These are phyloP conservation scores for Luperina testacea DNA, from an alignment of 2,888 invertebrate species.

Conservation along the genomic window DNA sequence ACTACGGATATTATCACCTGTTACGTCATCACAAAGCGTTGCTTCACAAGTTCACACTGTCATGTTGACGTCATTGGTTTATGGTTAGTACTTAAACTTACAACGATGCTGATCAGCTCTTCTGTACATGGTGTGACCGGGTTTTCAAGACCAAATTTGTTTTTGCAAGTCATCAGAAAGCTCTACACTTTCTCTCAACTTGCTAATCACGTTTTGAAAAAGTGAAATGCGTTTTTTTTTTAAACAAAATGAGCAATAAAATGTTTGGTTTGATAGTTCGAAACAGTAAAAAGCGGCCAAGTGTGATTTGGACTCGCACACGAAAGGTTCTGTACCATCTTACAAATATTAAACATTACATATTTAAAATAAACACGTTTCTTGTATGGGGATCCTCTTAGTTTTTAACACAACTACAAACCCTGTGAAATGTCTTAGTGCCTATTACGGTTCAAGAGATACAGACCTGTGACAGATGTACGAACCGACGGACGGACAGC, in stretches of 20 bases:
- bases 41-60: too few species aligned
- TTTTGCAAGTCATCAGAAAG: neutral
- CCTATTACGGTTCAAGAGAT: neutral
- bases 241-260: neutral
- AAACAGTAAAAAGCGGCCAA: neutral
- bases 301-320: neutral
- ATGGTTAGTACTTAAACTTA: neutral
- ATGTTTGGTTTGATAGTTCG: neutral
- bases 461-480: neutral
- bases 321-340: neutral
- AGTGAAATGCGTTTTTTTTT: neutral
- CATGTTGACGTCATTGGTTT: neutral
- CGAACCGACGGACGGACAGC: neutral
- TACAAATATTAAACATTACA: too few species aligned
- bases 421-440: neutral
- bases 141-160: neutral
- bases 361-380: neutral
- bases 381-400: neutral
- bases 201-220: neutral
- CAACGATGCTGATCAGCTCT: neutral
- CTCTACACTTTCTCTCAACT: too few species aligned
- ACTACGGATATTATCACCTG: constrained; percentile 6
- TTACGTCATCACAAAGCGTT: constrained; percentile 1
- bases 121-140: neutral
- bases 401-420: neutral